phyloP scores from a whole-genome alignment of 2,113 vertebrate species.

The Dunckerocampus dactyliophorus region DNA sequence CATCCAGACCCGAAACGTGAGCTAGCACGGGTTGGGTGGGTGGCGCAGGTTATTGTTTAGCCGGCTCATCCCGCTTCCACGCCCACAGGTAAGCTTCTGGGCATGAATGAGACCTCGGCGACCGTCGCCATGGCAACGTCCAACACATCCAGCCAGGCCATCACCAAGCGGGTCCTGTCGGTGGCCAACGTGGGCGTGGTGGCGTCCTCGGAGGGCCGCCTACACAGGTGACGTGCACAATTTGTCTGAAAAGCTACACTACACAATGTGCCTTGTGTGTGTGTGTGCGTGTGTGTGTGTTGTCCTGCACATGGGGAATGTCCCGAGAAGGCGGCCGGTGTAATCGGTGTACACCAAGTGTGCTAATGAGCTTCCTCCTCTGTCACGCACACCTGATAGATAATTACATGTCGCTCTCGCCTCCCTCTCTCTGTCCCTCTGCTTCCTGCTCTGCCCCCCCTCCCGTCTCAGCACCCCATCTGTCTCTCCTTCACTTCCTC shows the following conservation, averaged over 20 bases:
- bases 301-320: slow-evolving; percentile 57
- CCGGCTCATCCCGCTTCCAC: slow-evolving; percentile 15
- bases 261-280: slow-evolving; percentile 1
- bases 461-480: slow-evolving; percentile 34
- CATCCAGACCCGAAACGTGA: no score
- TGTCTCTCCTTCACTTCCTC: slow-evolving; percentile 60
- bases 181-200: slow-evolving; percentile 85
- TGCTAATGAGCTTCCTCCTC: slow-evolving; percentile 76
- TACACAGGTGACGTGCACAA: slow-evolving; percentile 77
- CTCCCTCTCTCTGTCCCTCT: slow-evolving; percentile 51
- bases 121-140: slow-evolving; percentile 76
- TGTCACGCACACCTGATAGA: slow-evolving; percentile 76
- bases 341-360: slow-evolving; percentile 76
- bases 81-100: slow-evolving; percentile 82
- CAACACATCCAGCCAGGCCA: slow-evolving; percentile 70
- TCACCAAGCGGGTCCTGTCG: slow-evolving; percentile 80
- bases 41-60: no score
- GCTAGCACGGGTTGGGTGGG: no score
- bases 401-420: slow-evolving; percentile 56
- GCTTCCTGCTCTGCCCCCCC: slow-evolving; percentile 19
- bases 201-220: slow-evolving; percentile 76
- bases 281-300: slow-evolving; percentile 7
- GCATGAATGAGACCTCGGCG: slow-evolving; percentile 91
- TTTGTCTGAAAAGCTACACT: background rate
- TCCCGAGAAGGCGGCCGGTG: slow-evolving; percentile 69